These are phyloP conservation scores for Esox lucius DNA, from an alignment of 2,797 vertebrate genomes.

Conservation along the genomic window DNA sequence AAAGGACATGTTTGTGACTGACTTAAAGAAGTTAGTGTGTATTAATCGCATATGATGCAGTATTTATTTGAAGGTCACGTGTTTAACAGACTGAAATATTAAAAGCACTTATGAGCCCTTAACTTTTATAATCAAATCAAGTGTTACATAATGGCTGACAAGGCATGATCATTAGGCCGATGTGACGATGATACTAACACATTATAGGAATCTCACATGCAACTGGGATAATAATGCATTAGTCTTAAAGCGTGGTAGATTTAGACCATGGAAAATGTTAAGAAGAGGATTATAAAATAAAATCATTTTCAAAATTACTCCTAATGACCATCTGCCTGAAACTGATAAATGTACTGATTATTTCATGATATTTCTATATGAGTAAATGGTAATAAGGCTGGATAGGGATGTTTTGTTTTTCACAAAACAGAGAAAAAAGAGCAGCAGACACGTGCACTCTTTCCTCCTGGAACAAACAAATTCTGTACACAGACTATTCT, in stretches of 20 bases:
- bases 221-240: background rate
- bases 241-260: background rate
- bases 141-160: background rate
- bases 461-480: background rate
- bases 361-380: background rate
- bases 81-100: background rate
- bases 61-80: background rate
- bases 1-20: no score
- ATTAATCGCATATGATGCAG: background rate
- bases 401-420: background rate
- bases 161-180: background rate
- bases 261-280: background rate
- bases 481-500: no score
- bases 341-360: background rate
- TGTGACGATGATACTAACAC: background rate
- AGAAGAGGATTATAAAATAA: background rate
- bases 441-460: background rate
- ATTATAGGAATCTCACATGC: background rate
- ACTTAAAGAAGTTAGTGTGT: background rate
- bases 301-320: background rate
- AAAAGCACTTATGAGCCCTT: background rate
- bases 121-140: background rate
- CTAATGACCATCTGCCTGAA: background rate
- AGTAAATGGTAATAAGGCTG: background rate
- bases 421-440: background rate